Conservation (phyloP, 2,888 invertebrate genomes). For the Macaria notata region DNA sequence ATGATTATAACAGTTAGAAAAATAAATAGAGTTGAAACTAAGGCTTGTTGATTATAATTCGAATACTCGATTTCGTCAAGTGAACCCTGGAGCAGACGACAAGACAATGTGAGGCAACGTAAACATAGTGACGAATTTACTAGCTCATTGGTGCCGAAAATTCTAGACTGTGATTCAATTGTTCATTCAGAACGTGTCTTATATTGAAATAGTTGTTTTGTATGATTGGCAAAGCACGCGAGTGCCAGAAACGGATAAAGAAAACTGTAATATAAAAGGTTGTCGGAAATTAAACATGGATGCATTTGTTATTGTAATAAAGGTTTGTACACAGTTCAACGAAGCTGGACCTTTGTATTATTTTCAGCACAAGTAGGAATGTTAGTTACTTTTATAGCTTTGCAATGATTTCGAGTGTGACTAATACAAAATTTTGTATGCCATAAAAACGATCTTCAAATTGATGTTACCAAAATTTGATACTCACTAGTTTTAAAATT, state of each 20-base stretch:
- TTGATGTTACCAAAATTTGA: conserved; percentile 28
- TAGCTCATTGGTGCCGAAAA: conserved; percentile 81
- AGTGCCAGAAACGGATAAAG: conserved; percentile 52
- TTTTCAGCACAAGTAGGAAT: conserved; percentile 62
- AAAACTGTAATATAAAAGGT: conserved; percentile 47
- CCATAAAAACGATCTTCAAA: conserved; percentile 21
- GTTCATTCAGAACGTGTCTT: conserved; percentile 81
- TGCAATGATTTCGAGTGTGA: conserved; percentile 55
- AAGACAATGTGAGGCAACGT: conserved; percentile 53
- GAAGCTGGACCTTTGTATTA: conserved; percentile 41
- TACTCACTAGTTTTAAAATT: conserved; percentile 34
- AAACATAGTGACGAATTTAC: conserved; percentile 76
- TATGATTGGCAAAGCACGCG: conserved; percentile 73
- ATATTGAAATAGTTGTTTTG: conserved; percentile 81
- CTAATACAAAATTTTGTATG: conserved; percentile 43
- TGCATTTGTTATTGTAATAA: conserved; percentile 60
- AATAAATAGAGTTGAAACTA: conserved; percentile 61
- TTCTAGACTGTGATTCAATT: conserved; percentile 82
- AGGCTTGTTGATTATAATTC: conserved; percentile 62
- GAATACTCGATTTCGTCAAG: conserved; percentile 53
- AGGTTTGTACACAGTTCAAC: conserved; percentile 39
- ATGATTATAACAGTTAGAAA: conserved; percentile 54
- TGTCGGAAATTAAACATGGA: conserved; percentile 51
- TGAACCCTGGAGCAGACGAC: conserved; percentile 53
- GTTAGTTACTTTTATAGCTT: conserved; percentile 71